Base-by-base conservation (phyloP, 2,113 vertebrate species). In the Capra hircus region DNA sequence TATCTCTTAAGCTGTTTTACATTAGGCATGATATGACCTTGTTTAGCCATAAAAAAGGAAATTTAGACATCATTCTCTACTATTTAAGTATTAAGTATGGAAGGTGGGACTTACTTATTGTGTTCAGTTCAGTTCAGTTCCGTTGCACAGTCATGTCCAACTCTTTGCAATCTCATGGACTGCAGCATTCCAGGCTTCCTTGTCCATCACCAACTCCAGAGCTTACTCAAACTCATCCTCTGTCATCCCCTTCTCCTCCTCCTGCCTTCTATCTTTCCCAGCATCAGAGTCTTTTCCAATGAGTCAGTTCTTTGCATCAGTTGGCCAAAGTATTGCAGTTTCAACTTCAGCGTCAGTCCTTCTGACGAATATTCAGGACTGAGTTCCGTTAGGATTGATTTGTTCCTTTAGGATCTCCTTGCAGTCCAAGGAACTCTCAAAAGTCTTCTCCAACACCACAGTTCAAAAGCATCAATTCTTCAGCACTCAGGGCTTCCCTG, bases 61-160 rank as follows among this genome's bases (percentile, higher is more conserved):
- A 71, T 86, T 36, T 53, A 86, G 27, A n/a, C 21, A 77, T 33
- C 45, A 21, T 62, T 27, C 59, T 91, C 30, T 16, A 52, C 53
- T 74, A 30, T 53, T 64, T 27, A 57, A 91, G 14, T 55, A 16
- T 92, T 67, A 71, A 64, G 12, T n/a, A 21, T 60, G 40, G 28
- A 95, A 95, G 13, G 62, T 59, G 45, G 6, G 13, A 36, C 36
- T 80, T 17, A n/a, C 25, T 83, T 25, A 74, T 3, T 40, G 67
- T 74, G 67, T 71, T 71, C n/a, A 36, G n/a, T 71, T 71, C n/a
- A 36, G n/a, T 71, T 36, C 64, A 11, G 19, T 71, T 67, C 33
- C 1, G 0, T 36, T 36, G 67, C 9, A 23, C 67, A 71, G n/a
- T 71, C 0, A 0, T 36, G 67, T 71, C 67, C n/a, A 12, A 12